Evolutionary conservation across 2,113 vertebrate genomes (phyloP).

Genomic region (Tachysurus vachellii): DNA sequence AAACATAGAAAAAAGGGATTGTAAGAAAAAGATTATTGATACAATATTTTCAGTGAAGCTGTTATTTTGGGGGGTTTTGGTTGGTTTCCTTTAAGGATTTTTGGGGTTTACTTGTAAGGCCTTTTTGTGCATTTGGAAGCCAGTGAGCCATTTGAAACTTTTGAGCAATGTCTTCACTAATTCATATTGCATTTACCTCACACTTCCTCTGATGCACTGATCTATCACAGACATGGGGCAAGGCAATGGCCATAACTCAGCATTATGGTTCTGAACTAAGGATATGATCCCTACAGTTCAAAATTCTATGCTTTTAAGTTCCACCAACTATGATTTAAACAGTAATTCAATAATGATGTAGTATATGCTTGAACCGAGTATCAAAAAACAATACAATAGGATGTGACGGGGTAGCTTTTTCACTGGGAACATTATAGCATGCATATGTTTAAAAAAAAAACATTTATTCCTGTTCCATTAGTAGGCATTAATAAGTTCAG

Average conservation of each 20-base stretch:
- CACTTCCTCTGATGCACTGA: conserved; percentile 61
- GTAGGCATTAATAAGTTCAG: background rate
- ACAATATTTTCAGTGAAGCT: conserved; percentile 59
- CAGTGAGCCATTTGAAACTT: conserved; percentile 60
- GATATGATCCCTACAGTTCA: conserved; percentile 8
- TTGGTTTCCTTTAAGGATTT: conserved; percentile 53
- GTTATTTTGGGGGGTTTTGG: conserved; percentile 55
- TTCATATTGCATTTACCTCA: conserved; percentile 72
- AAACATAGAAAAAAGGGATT: conserved; percentile 58
- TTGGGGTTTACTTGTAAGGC: conserved; percentile 69
- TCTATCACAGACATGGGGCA: conserved; percentile 59
- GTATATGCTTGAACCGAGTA: conserved; percentile 9
- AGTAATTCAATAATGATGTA: conserved; percentile 21
- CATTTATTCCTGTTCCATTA: background rate
- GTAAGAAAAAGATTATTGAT: conserved; percentile 58
- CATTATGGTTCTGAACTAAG: conserved; percentile 47
- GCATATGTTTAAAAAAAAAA: conserved; percentile 23
- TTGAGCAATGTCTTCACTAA: conserved; percentile 64
- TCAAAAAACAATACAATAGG: background rate
- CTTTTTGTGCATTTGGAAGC: conserved; percentile 59
- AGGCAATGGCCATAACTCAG: conserved; percentile 64
- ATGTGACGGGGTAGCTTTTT: background rate
- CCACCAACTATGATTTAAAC: conserved; percentile 1
- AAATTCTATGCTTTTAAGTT: background rate
- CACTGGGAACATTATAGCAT: conserved; percentile 27